Evolutionary conservation across 2,888 invertebrate genomes (phyloP).

Genomic region (Agonopterix arenella): DNA sequence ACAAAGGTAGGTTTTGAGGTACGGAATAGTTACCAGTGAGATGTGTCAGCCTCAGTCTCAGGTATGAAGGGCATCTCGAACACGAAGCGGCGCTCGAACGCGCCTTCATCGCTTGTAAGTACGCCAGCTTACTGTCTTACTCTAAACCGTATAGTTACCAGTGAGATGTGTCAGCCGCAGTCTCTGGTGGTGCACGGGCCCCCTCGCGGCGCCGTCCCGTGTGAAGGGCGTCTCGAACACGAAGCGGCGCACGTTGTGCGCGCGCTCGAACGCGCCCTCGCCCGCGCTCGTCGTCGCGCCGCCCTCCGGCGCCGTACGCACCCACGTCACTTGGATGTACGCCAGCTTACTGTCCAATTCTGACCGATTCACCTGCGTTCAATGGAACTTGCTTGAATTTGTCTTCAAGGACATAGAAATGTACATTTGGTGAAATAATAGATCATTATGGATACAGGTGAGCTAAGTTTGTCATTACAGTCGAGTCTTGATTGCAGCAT

Average conservation of each 20-base stretch:
- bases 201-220: constrained; percentile 86
- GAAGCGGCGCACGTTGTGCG: constrained; percentile 92
- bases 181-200: constrained; percentile 92
- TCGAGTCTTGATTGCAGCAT: no score
- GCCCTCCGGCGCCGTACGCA: constrained; percentile 94
- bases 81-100: constrained; percentile 86
- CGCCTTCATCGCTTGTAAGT: no score
- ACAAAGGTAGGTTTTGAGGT: no score
- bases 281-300: constrained; percentile 82
- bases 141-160: constrained; percentile 69
- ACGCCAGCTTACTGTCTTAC: no score
- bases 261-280: constrained; percentile 91
- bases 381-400: no score
- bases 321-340: constrained; percentile 96
- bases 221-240: constrained; percentile 98
- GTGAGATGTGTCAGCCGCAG: constrained; percentile 93
- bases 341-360: constrained; percentile 90
- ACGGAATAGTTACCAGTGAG: constrained; percentile 81
- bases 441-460: no score
- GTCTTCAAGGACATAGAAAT: no score
- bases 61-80: constrained; percentile 97
- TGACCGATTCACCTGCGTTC: constrained; percentile 80
- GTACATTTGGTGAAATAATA: no score
- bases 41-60: constrained; percentile 94
- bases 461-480: no score